phyloP scores from a whole-genome alignment of 2,113 vertebrate species.

The Myotis brandtii region DNA sequence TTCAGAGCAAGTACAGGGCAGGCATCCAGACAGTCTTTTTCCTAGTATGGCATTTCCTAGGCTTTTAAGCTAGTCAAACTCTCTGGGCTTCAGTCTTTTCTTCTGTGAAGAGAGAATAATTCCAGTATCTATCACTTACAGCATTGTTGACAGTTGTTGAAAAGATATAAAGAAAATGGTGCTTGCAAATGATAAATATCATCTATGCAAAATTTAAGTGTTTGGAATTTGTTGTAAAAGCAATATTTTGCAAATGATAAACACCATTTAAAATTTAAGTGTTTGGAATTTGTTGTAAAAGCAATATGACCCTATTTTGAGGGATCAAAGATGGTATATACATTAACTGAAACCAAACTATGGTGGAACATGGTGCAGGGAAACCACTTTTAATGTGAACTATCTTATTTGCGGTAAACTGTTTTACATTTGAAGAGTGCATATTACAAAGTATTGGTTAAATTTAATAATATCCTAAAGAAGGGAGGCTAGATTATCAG shows the following conservation, averaged over 20 bases:
- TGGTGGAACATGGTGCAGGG: background rate
- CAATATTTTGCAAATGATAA: background rate
- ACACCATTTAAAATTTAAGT: background rate
- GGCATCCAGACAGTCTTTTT: background rate
- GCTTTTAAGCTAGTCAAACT: slow-evolving; percentile 35
- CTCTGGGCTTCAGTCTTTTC: background rate
- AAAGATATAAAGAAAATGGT: slow-evolving; percentile 27
- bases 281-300: slow-evolving; percentile 17
- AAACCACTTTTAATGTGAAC: background rate
- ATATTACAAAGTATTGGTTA: slow-evolving; percentile 10
- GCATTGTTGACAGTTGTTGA: background rate
- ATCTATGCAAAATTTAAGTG: background rate
- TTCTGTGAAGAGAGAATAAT: slow-evolving; percentile 30
- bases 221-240: slow-evolving; percentile 21
- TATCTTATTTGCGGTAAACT: background rate
- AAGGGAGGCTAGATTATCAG: background rate
- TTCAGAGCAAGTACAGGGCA: background rate
- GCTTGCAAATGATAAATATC: background rate
- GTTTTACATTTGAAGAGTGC: slow-evolving; percentile 5
- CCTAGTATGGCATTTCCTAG: background rate
- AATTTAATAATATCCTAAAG: slow-evolving; percentile 35
- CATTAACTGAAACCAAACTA: background rate
- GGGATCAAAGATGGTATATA: background rate
- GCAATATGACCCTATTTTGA: background rate
- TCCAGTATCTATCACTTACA: background rate